Conservation (phyloP, 2,888 invertebrate genomes). For the Standfussiana lucernea region DNA sequence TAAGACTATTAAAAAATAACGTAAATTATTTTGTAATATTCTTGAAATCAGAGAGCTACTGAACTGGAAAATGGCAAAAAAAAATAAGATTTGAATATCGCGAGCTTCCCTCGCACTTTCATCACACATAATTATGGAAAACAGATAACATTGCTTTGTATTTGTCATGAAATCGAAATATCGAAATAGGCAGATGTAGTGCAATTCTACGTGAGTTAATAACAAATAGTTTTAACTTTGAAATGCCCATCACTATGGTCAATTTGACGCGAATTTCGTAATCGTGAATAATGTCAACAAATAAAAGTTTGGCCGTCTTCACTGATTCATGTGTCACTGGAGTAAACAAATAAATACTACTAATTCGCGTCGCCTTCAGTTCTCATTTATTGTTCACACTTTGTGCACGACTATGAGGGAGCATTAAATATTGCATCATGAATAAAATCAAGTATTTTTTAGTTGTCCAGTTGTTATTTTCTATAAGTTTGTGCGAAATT, state of each 20-base stretch:
- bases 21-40: neutral
- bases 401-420: conserved; percentile 75
- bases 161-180: neutral
- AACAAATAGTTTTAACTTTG: neutral
- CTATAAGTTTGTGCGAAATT: conserved; percentile 76
- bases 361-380: conserved; percentile 45
- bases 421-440: conserved; percentile 77
- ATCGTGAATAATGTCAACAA: conserved; percentile 57
- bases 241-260: conserved; percentile 44
- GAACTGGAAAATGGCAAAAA: neutral
- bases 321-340: conserved; percentile 55
- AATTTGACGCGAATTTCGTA: conserved; percentile 19
- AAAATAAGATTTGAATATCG: neutral
- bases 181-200: neutral
- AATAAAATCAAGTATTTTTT: conserved; percentile 69
- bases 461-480: conserved; percentile 70
- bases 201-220: neutral
- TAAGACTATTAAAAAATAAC: too few species aligned
- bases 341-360: conserved; percentile 68
- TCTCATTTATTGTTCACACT: conserved; percentile 51
- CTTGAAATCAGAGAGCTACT: neutral
- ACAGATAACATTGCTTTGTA: neutral
- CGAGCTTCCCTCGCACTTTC: neutral
- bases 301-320: conserved; percentile 43
- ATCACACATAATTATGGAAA: neutral